Conservation (phyloP, 2,888 invertebrate genomes). For the Eilema caniola region DNA sequence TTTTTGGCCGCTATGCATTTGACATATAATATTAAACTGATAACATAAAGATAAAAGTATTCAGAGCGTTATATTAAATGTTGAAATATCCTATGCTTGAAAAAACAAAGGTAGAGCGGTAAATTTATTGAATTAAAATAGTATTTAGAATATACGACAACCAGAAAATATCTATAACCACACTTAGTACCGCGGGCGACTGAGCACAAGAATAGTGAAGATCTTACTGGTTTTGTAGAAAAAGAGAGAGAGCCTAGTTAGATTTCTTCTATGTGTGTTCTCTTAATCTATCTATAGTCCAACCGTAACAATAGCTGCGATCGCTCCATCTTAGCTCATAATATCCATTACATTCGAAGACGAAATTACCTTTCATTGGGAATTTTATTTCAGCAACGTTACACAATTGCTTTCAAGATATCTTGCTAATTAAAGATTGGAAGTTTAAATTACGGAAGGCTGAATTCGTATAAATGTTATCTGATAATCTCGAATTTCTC, state of each 20-base stretch:
- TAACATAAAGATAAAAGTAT: neutral
- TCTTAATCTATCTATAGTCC: neutral
- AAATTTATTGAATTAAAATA: too few species aligned
- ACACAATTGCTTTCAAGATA: constrained; percentile 4
- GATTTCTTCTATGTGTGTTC: neutral
- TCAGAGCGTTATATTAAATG: too few species aligned
- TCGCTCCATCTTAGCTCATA: too few species aligned
- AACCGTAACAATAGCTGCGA: too few species aligned
- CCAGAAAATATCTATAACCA: too few species aligned
- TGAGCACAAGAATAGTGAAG: too few species aligned
- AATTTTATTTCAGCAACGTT: neutral
- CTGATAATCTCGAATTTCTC: constrained; percentile 24
- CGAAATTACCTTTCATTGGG: neutral
- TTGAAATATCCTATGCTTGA: too few species aligned
- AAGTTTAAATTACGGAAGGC: constrained; percentile 5
- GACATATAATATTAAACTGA: neutral
- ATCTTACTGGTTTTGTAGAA: too few species aligned
- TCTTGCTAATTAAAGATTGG: neutral
- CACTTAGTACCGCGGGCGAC: too few species aligned
- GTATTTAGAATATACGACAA: too few species aligned
- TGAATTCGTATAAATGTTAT: constrained; percentile 21
- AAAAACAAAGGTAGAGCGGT: too few species aligned
- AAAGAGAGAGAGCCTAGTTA: too few species aligned
- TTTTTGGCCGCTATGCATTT: neutral
- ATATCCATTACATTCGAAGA: neutral